phyloP scores from a whole-genome alignment of 1,140 invertebrate species.

The Pogonomyrmex barbatus region DNA sequence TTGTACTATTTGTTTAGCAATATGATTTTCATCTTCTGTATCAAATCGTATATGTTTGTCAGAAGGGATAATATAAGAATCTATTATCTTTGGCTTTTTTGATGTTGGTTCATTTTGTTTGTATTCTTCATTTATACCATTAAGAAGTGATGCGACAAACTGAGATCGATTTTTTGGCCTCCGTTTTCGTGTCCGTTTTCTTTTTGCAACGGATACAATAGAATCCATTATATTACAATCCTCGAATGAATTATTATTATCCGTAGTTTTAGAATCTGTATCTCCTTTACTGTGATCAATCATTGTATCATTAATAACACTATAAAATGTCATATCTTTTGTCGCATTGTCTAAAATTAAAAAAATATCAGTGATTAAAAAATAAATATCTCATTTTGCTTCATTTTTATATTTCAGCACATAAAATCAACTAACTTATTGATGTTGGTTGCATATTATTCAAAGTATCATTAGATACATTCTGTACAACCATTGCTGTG shows the following conservation, averaged over 20 bases:
- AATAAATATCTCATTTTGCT: not conserved
- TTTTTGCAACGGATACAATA: constrained; percentile 51
- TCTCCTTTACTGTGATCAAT: constrained; percentile 39
- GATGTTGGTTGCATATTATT: constrained; percentile 14
- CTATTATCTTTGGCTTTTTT: constrained; percentile 73
- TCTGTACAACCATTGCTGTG: not conserved
- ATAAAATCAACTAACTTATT: constrained; percentile 39
- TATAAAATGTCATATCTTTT: constrained; percentile 61
- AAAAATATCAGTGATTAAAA: not conserved
- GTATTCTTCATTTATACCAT: not conserved
- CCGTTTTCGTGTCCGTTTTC: constrained; percentile 71
- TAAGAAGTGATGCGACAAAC: not conserved
- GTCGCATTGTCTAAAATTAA: constrained; percentile 59
- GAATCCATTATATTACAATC: constrained; percentile 38
- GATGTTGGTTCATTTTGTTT: constrained; percentile 64
- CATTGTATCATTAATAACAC: constrained; percentile 47
- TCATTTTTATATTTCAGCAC: not conserved
- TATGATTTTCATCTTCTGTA: constrained; percentile 32
- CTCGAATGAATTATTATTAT: constrained; percentile 56
- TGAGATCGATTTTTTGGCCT: constrained; percentile 51
- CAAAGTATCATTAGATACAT: not conserved
- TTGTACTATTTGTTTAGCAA: constrained; percentile 43
- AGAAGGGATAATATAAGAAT: constrained; percentile 66
- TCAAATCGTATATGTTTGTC: constrained; percentile 78
- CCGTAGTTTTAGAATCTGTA: constrained; percentile 59